Base-by-base conservation (phyloP, 1,140 invertebrate genomes). In the Sycobia sp. region DNA sequence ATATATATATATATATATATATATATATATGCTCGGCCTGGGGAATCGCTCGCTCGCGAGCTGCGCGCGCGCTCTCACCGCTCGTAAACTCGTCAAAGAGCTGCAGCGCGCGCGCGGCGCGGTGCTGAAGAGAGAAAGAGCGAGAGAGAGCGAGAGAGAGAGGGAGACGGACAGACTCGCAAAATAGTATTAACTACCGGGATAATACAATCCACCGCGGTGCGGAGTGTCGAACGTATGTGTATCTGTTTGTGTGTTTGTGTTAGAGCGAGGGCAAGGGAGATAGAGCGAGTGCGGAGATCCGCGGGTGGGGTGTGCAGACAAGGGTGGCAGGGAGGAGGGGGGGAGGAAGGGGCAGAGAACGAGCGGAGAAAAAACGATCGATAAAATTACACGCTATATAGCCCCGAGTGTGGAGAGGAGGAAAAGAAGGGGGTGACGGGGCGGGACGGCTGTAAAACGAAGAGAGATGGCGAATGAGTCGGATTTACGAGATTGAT, bases 1-100 rank as follows among this genome's bases (percentile, higher is more conserved):
- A n/a, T n/a, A n/a, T n/a, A n/a, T n/a, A n/a, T n/a, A n/a, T n/a
- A n/a, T n/a, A n/a, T n/a, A n/a, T n/a, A n/a, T n/a, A n/a, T n/a
- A n/a, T n/a, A n/a, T n/a, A n/a, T n/a, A n/a, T n/a, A n/a, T n/a
- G n/a, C n/a, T n/a, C n/a, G 46, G 73, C 71, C 68, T 73, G 71
- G 32, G 27, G 47, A 49, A 49, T 49, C 47, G 47, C 47, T 49
- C 47, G n/a, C n/a, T n/a, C n/a, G n/a, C n/a, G n/a, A n/a, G n/a
- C n/a, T n/a, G n/a, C n/a, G n/a, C 29, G 29, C 29, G 29, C 73
- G 73, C 69, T 72, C 72, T 74, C 77, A 70, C 74, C 44, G 63
- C 20, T 80, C 79, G 77, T 81, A 81, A 81, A 81, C 79, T 81
- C 79, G 79, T 81, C 79, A 81, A 80, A 79, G 39, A 51, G 46